Evolutionary conservation across 1,140 invertebrate species (phyloP), one percentile per base, ranked within the genome.

Genomic region (Anastrepha ludens): DNA sequence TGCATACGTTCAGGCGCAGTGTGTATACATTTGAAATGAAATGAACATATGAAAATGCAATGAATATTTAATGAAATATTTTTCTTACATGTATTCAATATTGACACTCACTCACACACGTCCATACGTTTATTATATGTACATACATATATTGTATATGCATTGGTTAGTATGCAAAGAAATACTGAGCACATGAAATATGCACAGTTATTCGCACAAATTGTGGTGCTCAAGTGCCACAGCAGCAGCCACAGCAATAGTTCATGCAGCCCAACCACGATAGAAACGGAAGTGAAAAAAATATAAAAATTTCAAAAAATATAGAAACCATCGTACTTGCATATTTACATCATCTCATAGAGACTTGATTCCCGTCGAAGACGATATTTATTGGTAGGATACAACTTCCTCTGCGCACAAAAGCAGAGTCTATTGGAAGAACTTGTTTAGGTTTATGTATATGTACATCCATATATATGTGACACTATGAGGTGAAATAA

Each of bases 41-140:
- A 62, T 86, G 55, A 60, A 44, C 85, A 86, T 60, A 86, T 86
- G 60, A 86, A 86, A 86, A 59, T 86, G 85, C 58, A 59, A 86
- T 86, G 85, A 86, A 86, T 86, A 60, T 60, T 86, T 86, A 60
- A 86, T 86, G 55, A 86, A 86, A 86, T 62, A 86, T 86, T 60
- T 86, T 60, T 86, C 85, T 86, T 86, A 86, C 60, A 86, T 86
- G 59, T 62, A 86, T 86, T 86, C 85, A 59, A 60, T 86, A 86
- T 86, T 86, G 60, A 44, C 60, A 60, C 59, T n/a, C 15, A 81
- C 47, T 55, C 74, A 58, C 8, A 55, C 74, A 55, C 47, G 55
- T 41, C 6, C 50, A 29, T 39, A 20, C 44, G 0, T 47, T 15
- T 17, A 13, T 17, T 15, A 50, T 17, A 74, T 47, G 39, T 13